These are phyloP conservation scores for Parazoanthus darwini DNA, from an alignment of 92 coral and sea anemone species.

Conservation along the genomic window DNA sequence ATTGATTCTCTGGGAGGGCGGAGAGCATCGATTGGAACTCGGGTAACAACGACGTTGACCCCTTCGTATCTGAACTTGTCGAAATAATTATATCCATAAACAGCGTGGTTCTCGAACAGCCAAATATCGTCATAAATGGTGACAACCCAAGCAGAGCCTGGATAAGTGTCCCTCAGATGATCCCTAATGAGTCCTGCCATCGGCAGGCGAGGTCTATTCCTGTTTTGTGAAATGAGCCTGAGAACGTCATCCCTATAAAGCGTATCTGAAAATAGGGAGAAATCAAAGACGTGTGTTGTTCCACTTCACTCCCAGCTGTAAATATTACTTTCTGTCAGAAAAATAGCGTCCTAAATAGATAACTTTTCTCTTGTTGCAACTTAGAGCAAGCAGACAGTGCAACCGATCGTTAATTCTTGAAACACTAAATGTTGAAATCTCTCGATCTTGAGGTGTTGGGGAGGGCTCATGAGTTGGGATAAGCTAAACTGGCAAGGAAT, in stretches of 20 bases:
- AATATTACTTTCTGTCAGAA: not conserved
- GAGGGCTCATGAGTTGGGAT: too few species aligned
- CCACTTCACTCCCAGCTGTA: too few species aligned
- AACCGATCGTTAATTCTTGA: too few species aligned
- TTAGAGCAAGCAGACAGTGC: too few species aligned
- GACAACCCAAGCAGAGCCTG: constrained; percentile 17
- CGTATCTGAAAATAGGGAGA: constrained; percentile 21
- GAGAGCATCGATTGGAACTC: not conserved
- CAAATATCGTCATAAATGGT: constrained; percentile 11
- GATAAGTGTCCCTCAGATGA: not conserved
- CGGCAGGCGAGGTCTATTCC: not conserved
- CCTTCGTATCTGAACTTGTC: constrained; percentile 25
- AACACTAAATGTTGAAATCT: too few species aligned
- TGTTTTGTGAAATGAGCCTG: constrained; percentile 18
- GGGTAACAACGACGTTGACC: constrained; percentile 36
- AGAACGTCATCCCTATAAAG: constrained; percentile 28
- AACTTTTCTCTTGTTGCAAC: too few species aligned
- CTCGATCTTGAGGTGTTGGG: too few species aligned
- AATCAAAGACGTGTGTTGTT: not conserved
- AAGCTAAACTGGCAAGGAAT: too few species aligned
- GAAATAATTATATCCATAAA: not conserved
- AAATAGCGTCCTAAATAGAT: too few species aligned
- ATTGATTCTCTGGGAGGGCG: not conserved
- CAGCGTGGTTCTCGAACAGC: not conserved
- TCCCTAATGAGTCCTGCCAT: not conserved